Base-by-base conservation (phyloP, 1,140 invertebrate species). In the Bombyx mandarina region DNA sequence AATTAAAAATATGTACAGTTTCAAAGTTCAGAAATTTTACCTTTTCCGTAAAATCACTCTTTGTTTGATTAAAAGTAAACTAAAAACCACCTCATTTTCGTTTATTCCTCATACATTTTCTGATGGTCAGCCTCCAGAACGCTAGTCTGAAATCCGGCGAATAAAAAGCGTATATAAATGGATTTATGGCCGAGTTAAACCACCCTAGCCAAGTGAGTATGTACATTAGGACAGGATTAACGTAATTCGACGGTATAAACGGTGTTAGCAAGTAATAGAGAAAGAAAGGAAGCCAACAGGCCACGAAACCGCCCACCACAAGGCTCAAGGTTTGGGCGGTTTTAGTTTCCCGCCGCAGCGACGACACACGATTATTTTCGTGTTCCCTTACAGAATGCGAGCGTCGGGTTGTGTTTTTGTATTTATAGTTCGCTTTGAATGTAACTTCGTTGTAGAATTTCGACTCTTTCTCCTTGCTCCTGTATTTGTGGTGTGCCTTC, bases 131-230 rank as follows among this genome's bases (percentile, higher is more conserved):
- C 58, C 93, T 88, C 93, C 94, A 95, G 67, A 97, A 96, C 0
- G 95, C 95, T 62, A 93, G 88, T 71, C 94, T 91, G 78, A 96
- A 96, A 75, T 96, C 94, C 0, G 92, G 92, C 69, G 94, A 96
- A 77, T 95, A 95, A 73, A 96, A 95, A 9, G 95, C 95, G 70
- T 96, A 96, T 67, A 96, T 95, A 70, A 95, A 95, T 0, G 94
- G 94, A 82, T 96, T 96, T 52, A 96, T 94, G 2, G 93, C 93
- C 6, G 96, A 97, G 82, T 98, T 98, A 53, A 97, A 92, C 93
- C 97, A 98, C 3, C 94, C 97, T 47, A 98, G 89, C 97, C 97
- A 98, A 0, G 95, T 97, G 50, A 97, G 86, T 61, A 94, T 91
- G 46, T 91, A 91, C 91, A 96, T 96, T 8, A 96, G 85, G 8